phyloP scores from a whole-genome alignment of 1,140 invertebrate genomes.

The Oryctes rhinoceros region DNA sequence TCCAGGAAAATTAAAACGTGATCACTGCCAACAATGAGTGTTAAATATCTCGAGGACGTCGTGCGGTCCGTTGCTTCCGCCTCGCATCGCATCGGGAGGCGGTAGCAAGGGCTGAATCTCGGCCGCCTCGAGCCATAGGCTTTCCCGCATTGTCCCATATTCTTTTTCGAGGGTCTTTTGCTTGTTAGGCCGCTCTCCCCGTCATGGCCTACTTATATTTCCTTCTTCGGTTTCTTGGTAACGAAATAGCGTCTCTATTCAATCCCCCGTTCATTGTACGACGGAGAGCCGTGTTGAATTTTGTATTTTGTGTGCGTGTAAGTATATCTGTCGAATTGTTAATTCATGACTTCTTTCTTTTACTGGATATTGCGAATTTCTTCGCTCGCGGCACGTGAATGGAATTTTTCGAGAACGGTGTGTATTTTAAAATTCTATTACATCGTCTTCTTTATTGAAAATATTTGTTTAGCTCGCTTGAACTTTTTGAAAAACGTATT shows the following conservation, averaged over 20 bases:
- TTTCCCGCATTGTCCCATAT: constrained; percentile 39
- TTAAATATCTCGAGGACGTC: constrained; percentile 39
- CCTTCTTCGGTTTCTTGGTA: constrained; percentile 32
- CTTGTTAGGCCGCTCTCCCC: constrained; percentile 25
- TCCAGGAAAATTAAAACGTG: constrained; percentile 38
- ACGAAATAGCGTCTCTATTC: constrained; percentile 32
- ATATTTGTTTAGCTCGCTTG: no score
- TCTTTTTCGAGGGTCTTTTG: constrained; percentile 38
- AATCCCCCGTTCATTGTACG: constrained; percentile 28
- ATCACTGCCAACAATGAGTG: constrained; percentile 37
- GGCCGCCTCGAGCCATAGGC: constrained; percentile 18
- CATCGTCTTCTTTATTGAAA: no score
- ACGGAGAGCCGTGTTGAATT: neutral
- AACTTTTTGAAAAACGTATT: no score
- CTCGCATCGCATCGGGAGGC: neutral
- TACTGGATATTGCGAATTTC: constrained; percentile 27
- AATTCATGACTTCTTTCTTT: constrained; percentile 41
- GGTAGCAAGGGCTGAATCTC: neutral
- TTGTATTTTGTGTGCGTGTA: constrained; percentile 17
- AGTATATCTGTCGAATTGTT: constrained; percentile 31
- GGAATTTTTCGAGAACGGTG: constrained; percentile 9
- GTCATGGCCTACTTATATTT: constrained; percentile 38
- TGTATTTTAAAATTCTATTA: constrained; percentile 35
- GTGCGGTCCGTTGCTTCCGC: constrained; percentile 25
- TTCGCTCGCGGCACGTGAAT: constrained; percentile 18